Evolutionary conservation across 2,797 vertebrate genomes (phyloP).

Genomic region (Danio albolineatus): DNA sequence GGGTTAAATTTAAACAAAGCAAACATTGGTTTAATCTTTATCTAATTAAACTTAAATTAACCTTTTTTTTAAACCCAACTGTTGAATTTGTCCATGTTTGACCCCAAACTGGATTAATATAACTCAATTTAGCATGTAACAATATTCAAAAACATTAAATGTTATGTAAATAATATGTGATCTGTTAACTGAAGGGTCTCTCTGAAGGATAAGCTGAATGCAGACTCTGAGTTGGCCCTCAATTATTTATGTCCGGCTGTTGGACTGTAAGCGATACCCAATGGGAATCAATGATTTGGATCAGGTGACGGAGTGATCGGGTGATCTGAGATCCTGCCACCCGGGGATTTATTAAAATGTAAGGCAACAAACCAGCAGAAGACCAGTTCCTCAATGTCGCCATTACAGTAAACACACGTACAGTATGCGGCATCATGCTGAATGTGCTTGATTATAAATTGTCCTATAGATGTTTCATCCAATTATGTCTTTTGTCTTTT

Average conservation of each 20-base stretch:
- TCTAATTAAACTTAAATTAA: no score
- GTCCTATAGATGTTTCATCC: background rate
- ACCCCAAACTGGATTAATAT: no score
- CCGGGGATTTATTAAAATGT: constrained; percentile 13
- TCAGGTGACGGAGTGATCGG: constrained; percentile 48
- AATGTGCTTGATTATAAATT: background rate
- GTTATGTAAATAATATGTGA: background rate
- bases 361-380: background rate
- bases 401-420: background rate
- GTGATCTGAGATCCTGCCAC: constrained; percentile 46
- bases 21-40: no score
- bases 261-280: constrained; percentile 55
- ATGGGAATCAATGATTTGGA: constrained; percentile 57
- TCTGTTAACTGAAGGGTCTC: background rate
- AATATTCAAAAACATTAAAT: background rate
- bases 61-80: no score
- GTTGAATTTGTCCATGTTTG: no score
- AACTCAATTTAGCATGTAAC: no score
- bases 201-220: constrained; percentile 45
- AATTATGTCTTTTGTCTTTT: constrained; percentile 6
- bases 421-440: background rate
- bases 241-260: constrained; percentile 49
- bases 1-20: no score
- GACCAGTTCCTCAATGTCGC: background rate
- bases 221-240: constrained; percentile 21